Conservation (phyloP, 2,888 invertebrate genomes). For the Glaucopsyche alexis region DNA sequence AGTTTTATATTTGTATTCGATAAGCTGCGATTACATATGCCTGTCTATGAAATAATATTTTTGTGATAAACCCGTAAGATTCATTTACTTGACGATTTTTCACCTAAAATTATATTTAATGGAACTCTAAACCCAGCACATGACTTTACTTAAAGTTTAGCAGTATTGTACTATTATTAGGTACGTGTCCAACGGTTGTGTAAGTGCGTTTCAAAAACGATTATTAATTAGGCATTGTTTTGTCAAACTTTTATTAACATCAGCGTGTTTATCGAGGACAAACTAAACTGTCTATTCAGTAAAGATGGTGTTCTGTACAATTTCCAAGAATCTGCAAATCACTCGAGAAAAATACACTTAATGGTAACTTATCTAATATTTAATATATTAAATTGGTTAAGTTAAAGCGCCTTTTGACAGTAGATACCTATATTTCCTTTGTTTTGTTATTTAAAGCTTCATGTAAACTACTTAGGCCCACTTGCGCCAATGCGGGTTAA, state of each 20-base stretch:
- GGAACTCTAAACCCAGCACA: too few relatives aligned
- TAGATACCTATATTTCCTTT: background rate
- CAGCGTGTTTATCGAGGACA: constrained; percentile 22
- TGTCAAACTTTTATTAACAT: constrained; percentile 11
- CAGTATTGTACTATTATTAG: background rate
- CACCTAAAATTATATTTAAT: too few relatives aligned
- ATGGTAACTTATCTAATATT: background rate
- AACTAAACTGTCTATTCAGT: background rate
- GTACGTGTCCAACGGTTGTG: background rate
- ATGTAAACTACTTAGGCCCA: background rate
- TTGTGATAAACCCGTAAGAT: too few relatives aligned
- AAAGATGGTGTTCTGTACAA: background rate
- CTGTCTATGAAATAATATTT: too few relatives aligned
- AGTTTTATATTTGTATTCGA: too few relatives aligned
- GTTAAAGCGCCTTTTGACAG: too few relatives aligned
- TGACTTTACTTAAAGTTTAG: too few relatives aligned
- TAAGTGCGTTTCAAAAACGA: background rate
- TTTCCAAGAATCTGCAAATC: background rate
- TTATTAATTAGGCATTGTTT: constrained; percentile 23
- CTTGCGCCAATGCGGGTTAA: too few relatives aligned
- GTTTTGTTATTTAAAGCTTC: background rate
- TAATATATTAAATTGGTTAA: too few relatives aligned
- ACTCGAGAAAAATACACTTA: background rate
- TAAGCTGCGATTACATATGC: too few relatives aligned
- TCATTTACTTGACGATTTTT: too few relatives aligned